Evolutionary conservation across 2,113 vertebrate species (phyloP).

Genomic region (Addax nasomaculatus): DNA sequence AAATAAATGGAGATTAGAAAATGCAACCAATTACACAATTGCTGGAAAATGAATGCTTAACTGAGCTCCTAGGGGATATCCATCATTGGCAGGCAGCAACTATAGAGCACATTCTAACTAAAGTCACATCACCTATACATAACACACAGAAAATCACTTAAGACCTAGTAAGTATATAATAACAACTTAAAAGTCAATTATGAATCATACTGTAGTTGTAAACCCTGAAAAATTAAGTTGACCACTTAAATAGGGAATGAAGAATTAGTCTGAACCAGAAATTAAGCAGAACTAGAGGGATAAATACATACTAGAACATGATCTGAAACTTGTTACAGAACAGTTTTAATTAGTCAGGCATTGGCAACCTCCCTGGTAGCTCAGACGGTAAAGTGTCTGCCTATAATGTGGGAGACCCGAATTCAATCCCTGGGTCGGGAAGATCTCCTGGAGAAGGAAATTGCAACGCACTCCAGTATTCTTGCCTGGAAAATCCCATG

Average conservation of each 20-base stretch:
- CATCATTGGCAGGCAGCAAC: background rate
- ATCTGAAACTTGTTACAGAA: background rate
- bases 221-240: background rate
- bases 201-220: background rate
- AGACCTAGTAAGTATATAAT: background rate
- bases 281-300: background rate
- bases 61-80: background rate
- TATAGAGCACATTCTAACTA: background rate
- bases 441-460: background rate
- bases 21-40: background rate
- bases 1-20: background rate
- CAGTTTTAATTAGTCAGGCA: background rate
- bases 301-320: background rate
- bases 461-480: background rate
- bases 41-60: background rate
- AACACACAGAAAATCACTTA: background rate
- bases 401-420: background rate
- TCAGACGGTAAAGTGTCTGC: background rate
- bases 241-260: background rate
- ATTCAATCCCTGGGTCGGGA: background rate
- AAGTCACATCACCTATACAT: background rate
- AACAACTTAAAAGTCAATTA: background rate
- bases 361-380: background rate
- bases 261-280: background rate
- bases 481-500: background rate